Evolutionary conservation across 2,888 invertebrate species (phyloP), one percentile per base, ranked within the genome.

Genomic region (Drosophila bunnanda): DNA sequence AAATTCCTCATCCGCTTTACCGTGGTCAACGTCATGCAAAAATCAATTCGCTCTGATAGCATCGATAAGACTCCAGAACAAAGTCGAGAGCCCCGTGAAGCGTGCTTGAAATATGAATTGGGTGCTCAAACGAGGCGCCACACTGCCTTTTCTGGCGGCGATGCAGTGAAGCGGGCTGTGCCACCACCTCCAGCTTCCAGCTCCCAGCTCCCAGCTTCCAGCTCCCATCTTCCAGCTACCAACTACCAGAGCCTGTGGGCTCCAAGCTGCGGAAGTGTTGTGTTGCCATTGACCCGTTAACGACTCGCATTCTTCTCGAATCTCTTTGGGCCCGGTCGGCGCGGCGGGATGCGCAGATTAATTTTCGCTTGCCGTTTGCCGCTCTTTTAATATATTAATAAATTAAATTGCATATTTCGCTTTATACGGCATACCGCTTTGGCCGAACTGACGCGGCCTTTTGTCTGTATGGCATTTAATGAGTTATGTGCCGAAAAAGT

Each of bases 91-190:
- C 9, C 20, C 20, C 30, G 20, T 32, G 50, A 61, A 46, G 78
- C 83, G 71, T 69, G 82, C 80, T 80, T 82, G 80, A 81, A 81
- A 83, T 83, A 83, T 86, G 81, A 78, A 82, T 76, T 72, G 67
- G 70, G 53, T 58, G 81, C 53, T 68, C 62, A 69, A 61, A 66
- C 39, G 48, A 48, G 81, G 67, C 67, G 43, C 67, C 13, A 48
- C 38, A 28, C 20, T 38, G 38, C 38, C 32, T 48, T 20, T 36
- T 34, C 44, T 59, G 44, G 58, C 59, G 56, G 34, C 32, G 52
- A 34, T 64, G 69, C 77, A 75, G 56, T 77, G 62, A 56, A 43
- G 69, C 79, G 55, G 54, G 46, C 59, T 78, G 59, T 53, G 39
- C 38, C 50, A 30, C 64, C 62, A 34, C 20, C 32, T 50, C 9